A percentile compares a stretch with the other conserved stretches of the same genome.
Conservation (phyloP, 2,797 vertebrate genomes). For the Pelobates cultripes region DNA sequence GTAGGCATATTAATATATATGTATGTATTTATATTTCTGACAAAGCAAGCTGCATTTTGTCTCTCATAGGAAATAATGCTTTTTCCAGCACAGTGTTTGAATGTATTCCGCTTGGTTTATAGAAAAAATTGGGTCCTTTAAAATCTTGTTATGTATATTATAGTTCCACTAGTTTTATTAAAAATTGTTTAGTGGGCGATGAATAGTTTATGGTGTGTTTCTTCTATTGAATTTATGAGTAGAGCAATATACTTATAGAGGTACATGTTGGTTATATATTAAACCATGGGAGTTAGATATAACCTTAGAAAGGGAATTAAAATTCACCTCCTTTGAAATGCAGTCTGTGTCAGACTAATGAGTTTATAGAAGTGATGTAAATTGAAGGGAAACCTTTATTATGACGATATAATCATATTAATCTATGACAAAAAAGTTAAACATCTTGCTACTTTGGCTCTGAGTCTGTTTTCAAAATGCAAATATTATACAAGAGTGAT, state of each 20-base stretch:
- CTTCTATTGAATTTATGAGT: neutral
- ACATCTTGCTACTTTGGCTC: no score
- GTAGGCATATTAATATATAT: conserved; percentile 44
- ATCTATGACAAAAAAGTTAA: no score
- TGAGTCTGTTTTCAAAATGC: no score
- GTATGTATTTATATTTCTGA: conserved; percentile 7
- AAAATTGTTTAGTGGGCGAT: conserved; percentile 13
- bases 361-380: neutral
- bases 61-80: conserved; percentile 20
- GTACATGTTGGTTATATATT: conserved; percentile 3
- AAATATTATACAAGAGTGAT: no score
- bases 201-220: conserved; percentile 18
- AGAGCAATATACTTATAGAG: neutral
- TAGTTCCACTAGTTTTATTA: conserved; percentile 4
- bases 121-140: conserved; percentile 10
- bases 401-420: no score
- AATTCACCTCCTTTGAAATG: neutral
- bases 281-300: neutral
- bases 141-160: conserved; percentile 29
- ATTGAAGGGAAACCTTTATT: neutral
- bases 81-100: conserved; percentile 2
- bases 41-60: neutral
- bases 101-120: conserved; percentile 11
- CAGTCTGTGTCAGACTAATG: neutral
- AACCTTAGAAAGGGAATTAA: neutral